Conservation (phyloP, 2,888 invertebrate species). For the Cataglyphis cursor region DNA sequence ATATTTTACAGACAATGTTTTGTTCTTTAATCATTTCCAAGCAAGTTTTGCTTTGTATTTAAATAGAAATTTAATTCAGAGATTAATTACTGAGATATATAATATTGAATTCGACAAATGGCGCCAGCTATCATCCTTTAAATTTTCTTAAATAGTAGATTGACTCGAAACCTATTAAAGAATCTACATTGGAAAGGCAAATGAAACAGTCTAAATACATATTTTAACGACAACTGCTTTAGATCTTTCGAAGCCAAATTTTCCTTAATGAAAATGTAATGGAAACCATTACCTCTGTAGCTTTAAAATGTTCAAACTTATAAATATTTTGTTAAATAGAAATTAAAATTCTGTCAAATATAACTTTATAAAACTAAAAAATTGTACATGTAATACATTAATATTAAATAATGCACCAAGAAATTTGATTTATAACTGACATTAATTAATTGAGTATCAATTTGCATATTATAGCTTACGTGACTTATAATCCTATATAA, state of each 20-base stretch:
- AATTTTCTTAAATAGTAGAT: constrained; percentile 11
- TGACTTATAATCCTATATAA: background rate
- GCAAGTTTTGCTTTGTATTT: constrained; percentile 9
- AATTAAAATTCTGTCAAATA: background rate
- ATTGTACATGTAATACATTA: background rate
- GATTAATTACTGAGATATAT: constrained; percentile 13
- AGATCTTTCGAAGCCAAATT: constrained; percentile 14
- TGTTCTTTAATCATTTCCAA: constrained; percentile 10
- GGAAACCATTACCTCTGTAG: background rate
- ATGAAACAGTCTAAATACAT: constrained; percentile 1
- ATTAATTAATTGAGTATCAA: constrained; percentile 1
- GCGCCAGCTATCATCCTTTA: background rate
- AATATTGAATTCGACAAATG: constrained; percentile 35
- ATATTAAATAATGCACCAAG: background rate
- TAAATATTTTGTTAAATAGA: constrained; percentile 6
- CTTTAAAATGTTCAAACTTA: background rate
- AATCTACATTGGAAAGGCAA: background rate
- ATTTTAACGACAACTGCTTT: constrained; percentile 35
- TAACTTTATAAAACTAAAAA: background rate
- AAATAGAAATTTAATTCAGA: background rate
- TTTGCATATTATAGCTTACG: background rate
- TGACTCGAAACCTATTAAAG: constrained; percentile 34
- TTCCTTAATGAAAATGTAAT: constrained; percentile 32
- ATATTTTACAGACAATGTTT: background rate
- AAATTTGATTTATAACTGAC: background rate